Evolutionary conservation across 2,797 vertebrate species (phyloP).

Genomic region (Forpus xanthops): DNA sequence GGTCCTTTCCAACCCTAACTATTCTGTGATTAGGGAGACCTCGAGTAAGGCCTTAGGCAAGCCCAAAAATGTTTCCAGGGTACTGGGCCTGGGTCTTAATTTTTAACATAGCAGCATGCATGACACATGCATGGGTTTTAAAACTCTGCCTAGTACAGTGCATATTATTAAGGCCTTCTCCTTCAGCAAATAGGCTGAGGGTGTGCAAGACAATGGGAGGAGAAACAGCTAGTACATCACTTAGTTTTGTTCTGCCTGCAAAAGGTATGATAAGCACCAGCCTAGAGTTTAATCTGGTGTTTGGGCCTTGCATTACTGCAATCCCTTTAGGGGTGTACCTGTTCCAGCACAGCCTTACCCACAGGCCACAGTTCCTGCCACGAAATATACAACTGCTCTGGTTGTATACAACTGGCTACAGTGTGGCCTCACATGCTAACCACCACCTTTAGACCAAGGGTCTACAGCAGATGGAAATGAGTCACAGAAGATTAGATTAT

Average conservation of each 20-base stretch:
- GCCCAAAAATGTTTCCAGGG: background rate
- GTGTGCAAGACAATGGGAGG: background rate
- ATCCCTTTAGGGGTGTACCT: too few species aligned
- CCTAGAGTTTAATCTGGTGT: background rate
- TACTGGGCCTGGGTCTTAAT: too few species aligned
- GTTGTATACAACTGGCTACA: too few species aligned
- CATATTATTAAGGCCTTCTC: background rate
- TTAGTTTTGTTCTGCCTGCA: background rate
- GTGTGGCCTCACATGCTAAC: background rate
- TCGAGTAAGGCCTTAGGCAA: background rate
- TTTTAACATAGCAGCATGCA: background rate
- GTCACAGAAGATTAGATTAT: background rate
- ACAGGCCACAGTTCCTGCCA: background rate
- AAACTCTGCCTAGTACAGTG: too few species aligned
- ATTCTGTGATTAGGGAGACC: background rate
- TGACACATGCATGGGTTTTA: background rate
- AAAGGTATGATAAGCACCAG: background rate
- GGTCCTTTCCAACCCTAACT: too few species aligned
- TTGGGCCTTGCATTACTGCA: background rate
- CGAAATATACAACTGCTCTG: background rate
- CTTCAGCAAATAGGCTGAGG: background rate
- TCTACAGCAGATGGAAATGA: background rate
- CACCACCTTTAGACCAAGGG: background rate
- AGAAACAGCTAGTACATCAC: background rate
- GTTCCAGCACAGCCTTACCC: background rate